These are phyloP conservation scores for Drosophila erecta DNA, from an alignment of 1,140 invertebrate genomes.

Conservation along the genomic window DNA sequence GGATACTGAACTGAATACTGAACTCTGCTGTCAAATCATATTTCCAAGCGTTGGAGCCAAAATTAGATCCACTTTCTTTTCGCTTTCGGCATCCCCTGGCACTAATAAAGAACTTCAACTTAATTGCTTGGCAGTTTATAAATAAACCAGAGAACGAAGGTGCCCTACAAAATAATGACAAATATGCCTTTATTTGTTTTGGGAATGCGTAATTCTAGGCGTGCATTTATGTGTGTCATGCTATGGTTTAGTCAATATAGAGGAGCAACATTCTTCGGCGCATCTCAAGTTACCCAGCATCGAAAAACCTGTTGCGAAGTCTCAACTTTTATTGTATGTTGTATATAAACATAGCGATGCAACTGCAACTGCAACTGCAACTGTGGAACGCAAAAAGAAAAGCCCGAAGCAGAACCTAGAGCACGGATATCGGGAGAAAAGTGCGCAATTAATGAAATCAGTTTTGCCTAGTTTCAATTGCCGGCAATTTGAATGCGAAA, in stretches of 20 bases:
- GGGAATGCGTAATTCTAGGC: neutral
- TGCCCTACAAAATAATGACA: slow-evolving; percentile 14
- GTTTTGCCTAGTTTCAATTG: slow-evolving; percentile 55
- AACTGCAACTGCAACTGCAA: no score
- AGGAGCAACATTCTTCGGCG: neutral
- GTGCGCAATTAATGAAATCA: slow-evolving; percentile 68
- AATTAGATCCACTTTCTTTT: slow-evolving; percentile 44
- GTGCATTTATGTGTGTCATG: neutral
- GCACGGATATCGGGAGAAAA: neutral
- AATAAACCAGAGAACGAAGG: slow-evolving; percentile 12
- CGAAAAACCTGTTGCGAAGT: no score
- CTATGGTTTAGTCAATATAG: neutral
- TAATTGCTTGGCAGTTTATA: slow-evolving; percentile 50
- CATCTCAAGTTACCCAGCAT: neutral
- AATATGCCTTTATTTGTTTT: slow-evolving; percentile 4
- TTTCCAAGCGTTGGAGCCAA: slow-evolving; percentile 39
- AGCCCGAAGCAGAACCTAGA: neutral
- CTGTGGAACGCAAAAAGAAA: no score
- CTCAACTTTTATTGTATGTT: no score
- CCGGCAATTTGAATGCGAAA: slow-evolving; percentile 41
- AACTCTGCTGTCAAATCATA: slow-evolving; percentile 33
- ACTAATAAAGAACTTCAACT: slow-evolving; percentile 54
- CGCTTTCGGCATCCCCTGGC: neutral
- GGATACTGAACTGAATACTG: slow-evolving; percentile 6
- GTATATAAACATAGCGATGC: no score